phyloP scores from a whole-genome alignment of 2,888 invertebrate genomes.

The Pheosia tremula region DNA sequence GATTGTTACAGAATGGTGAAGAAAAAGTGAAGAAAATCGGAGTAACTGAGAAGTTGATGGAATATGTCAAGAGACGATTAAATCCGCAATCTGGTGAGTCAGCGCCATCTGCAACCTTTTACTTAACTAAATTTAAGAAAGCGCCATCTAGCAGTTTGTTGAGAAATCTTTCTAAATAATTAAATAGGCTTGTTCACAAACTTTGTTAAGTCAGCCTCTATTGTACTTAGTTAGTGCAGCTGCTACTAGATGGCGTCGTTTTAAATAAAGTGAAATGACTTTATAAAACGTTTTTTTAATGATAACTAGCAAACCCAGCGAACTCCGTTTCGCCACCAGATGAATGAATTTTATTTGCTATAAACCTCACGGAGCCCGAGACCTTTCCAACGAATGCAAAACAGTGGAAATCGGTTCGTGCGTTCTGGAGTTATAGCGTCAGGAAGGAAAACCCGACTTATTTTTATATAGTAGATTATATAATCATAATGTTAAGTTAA shows the following conservation, averaged over 20 bases:
- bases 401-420: too few relatives aligned
- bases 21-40: constrained; percentile 45
- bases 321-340: too few relatives aligned
- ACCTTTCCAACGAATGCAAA: too few relatives aligned
- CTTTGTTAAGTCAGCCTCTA: not conserved
- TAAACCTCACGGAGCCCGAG: too few relatives aligned
- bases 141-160: not conserved
- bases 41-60: constrained; percentile 47
- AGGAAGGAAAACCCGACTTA: too few relatives aligned
- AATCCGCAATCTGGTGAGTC: constrained; percentile 48
- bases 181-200: too few relatives aligned
- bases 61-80: constrained; percentile 52
- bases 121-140: not conserved
- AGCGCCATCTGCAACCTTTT: not conserved
- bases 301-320: too few relatives aligned
- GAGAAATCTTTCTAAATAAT: not conserved
- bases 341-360: too few relatives aligned
- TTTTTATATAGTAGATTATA: too few relatives aligned
- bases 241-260: not conserved
- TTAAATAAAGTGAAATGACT: not conserved
- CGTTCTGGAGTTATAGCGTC: too few relatives aligned
- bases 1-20: constrained; percentile 45
- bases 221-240: not conserved
- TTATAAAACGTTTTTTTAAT: too few relatives aligned
- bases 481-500: too few relatives aligned